A percentile compares a stretch with the other conserved stretches of the same genome.
phyloP scores from a whole-genome alignment of 2,113 vertebrate genomes.

The Verasper variegatus region DNA sequence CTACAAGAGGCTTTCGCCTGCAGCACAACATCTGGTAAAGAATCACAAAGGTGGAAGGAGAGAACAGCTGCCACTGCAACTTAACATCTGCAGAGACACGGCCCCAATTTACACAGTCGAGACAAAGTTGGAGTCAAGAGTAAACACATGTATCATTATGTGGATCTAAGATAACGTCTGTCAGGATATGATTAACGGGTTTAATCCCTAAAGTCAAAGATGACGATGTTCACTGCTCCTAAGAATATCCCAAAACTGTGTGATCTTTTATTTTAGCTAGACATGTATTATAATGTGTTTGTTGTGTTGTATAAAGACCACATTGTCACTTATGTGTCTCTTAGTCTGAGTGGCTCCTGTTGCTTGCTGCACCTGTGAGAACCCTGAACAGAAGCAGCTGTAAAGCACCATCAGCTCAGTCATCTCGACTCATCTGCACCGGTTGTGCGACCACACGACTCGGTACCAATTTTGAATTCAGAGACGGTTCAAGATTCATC shows the following conservation, averaged over 20 bases:
- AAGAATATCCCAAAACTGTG: not conserved
- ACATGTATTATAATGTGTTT: not conserved
- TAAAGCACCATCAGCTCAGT: not conserved
- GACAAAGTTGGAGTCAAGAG: not conserved
- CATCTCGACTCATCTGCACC: not conserved
- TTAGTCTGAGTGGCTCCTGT: not conserved
- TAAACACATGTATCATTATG: not conserved
- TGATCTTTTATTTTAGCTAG: not conserved
- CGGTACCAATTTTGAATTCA: not conserved
- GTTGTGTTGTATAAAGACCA: not conserved
- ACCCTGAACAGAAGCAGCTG: not conserved
- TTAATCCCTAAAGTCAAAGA: not conserved
- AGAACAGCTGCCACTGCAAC: not conserved
- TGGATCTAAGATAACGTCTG: not conserved
- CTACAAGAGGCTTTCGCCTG: not conserved
- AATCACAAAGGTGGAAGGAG: not conserved
- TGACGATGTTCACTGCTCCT: not conserved
- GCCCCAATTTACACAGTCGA: not conserved
- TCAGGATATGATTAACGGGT: not conserved
- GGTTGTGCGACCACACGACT: not conserved
- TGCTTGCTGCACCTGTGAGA: not conserved
- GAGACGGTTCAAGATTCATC: conserved; percentile 6
- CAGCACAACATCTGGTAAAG: not conserved
- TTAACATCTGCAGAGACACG: not conserved
- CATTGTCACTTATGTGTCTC: not conserved